phyloP scores from a whole-genome alignment of 2,797 vertebrate species.

The Perodicticus potto region DNA sequence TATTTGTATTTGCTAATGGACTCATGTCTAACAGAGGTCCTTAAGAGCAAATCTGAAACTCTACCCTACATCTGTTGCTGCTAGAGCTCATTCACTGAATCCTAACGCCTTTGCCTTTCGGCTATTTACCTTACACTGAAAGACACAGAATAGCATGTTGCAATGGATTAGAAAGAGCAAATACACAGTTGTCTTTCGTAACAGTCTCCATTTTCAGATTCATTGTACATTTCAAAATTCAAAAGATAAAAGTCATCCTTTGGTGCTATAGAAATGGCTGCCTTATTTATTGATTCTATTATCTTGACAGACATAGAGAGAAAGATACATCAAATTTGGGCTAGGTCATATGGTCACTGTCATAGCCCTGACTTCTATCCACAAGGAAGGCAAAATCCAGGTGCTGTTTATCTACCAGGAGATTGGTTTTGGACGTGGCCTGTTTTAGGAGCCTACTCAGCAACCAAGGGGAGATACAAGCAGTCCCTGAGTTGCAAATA shows the following conservation, averaged over 20 bases:
- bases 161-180: conserved; percentile 43
- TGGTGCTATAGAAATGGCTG: not conserved
- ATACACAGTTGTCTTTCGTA: conserved; percentile 14
- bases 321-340: not conserved
- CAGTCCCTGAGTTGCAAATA: too few relatives aligned
- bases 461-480: not conserved
- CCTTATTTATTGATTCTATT: conserved; percentile 15
- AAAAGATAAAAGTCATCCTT: conserved; percentile 53
- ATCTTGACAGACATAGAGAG: not conserved
- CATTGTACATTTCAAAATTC: conserved; percentile 55
- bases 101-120: not conserved
- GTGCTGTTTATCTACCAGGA: not conserved
- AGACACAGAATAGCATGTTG: not conserved
- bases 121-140: conserved; percentile 34
- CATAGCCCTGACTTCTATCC: not conserved
- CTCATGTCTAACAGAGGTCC: not conserved
- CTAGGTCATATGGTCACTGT: not conserved
- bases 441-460: not conserved
- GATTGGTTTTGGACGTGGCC: not conserved
- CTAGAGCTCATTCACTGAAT: conserved; percentile 15
- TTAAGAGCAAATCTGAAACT: conserved; percentile 26
- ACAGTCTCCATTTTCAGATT: conserved; percentile 11
- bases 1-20: not conserved
- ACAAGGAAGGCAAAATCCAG: not conserved
- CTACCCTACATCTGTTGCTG: not conserved